phyloP scores from a whole-genome alignment of 2,797 vertebrate species.

The Peromyscus attwateri region DNA sequence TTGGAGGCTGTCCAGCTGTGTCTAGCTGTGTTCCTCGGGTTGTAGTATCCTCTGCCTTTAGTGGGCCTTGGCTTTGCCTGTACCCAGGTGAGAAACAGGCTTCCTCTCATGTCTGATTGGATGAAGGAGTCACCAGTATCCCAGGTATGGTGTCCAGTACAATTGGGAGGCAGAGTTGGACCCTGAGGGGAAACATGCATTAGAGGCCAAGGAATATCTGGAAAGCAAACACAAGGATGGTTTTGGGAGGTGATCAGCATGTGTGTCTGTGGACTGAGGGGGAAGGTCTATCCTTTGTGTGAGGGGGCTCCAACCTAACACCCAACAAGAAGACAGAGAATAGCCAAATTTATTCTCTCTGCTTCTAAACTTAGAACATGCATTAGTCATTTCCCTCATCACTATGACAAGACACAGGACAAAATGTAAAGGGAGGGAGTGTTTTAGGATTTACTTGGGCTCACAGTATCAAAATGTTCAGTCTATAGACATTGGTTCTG shows the following conservation, averaged over 20 bases:
- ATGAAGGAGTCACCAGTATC: accelerated
- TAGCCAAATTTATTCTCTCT: neutral
- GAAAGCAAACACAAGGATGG: accelerated
- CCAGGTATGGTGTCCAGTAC: accelerated
- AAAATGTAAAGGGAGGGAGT: neutral
- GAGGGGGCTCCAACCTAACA: neutral
- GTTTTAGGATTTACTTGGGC: neutral
- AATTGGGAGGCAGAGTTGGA: accelerated
- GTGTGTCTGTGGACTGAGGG: neutral
- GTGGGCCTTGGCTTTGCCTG: neutral
- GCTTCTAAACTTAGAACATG: neutral
- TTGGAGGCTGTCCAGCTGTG: accelerated
- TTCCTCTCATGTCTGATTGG: neutral
- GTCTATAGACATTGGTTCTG: neutral
- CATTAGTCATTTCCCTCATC: neutral
- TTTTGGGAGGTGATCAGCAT: neutral
- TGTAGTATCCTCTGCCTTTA: too few relatives aligned
- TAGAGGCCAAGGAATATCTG: neutral
- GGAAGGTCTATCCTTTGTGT: neutral
- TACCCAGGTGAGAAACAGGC: too few relatives aligned
- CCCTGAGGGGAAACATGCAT: too few relatives aligned
- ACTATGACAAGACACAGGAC: neutral
- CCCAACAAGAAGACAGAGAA: neutral
- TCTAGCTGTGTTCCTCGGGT: accelerated
- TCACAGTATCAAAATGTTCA: neutral